Evolutionary conservation across 1,140 invertebrate species (phyloP).

Genomic region (Hyposmocoma kahamanoa): DNA sequence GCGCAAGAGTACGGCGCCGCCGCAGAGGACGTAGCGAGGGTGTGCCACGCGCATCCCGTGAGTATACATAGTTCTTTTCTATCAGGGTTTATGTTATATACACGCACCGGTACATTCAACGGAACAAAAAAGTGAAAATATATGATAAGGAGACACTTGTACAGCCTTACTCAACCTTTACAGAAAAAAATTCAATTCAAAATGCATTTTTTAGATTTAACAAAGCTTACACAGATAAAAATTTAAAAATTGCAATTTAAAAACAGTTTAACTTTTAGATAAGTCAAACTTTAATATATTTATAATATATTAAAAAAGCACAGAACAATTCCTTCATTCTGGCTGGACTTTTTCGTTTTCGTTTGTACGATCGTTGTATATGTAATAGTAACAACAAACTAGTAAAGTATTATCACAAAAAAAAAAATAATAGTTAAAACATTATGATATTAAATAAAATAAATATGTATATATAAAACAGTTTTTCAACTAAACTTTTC

Average conservation of each 20-base stretch:
- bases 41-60: conserved; percentile 99
- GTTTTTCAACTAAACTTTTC: background rate
- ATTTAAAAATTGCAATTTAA: background rate
- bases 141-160: background rate
- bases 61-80: conserved; percentile 47
- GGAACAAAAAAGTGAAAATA: background rate
- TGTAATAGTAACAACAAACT: no score
- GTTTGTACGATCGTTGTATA: background rate
- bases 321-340: background rate
- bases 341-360: no score
- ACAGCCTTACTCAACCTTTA: background rate
- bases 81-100: background rate
- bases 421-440: background rate
- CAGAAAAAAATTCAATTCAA: background rate
- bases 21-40: conserved; percentile 97
- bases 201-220: no score
- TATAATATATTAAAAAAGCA: background rate
- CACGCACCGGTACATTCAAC: background rate
- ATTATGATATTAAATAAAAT: no score
- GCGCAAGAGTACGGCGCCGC: conserved; percentile 99
- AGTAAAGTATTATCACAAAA: no score
- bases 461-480: background rate
- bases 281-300: background rate
- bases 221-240: background rate
- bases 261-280: background rate